phyloP scores from a whole-genome alignment of 2,888 invertebrate species.

The Quadriops clusia region DNA sequence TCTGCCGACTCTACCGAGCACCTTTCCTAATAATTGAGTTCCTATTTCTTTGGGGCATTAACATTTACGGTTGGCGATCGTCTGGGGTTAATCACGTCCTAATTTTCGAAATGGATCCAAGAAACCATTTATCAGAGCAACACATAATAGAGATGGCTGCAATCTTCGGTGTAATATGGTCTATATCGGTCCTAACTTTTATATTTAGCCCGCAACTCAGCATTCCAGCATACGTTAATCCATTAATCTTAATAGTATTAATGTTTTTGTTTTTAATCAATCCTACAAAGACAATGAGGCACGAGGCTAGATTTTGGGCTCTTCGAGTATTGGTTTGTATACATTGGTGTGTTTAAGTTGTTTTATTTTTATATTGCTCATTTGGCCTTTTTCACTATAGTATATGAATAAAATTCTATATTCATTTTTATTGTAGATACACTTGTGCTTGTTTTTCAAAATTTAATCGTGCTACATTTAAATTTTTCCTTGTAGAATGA shows the following conservation, averaged over 20 bases:
- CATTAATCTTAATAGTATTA: slow-evolving; percentile 69
- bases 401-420: neutral
- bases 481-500: neutral
- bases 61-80: slow-evolving; percentile 94
- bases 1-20: slow-evolving; percentile 86
- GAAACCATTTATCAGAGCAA: slow-evolving; percentile 88
- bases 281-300: slow-evolving; percentile 82
- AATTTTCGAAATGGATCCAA: slow-evolving; percentile 92
- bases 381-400: too few species aligned
- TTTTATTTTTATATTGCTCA: too few species aligned
- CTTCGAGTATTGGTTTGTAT: slow-evolving; percentile 71
- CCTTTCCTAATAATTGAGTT: slow-evolving; percentile 87
- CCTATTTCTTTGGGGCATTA: slow-evolving; percentile 88
- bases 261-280: slow-evolving; percentile 82
- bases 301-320: slow-evolving; percentile 92
- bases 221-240: slow-evolving; percentile 88
- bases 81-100: slow-evolving; percentile 96
- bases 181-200: slow-evolving; percentile 76
- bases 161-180: slow-evolving; percentile 91
- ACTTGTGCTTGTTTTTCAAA: neutral
- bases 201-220: slow-evolving; percentile 68
- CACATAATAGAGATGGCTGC: slow-evolving; percentile 90
- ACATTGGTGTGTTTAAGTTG: slow-evolving; percentile 12
- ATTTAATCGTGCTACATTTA: neutral
- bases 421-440: slow-evolving; percentile 1